Evolutionary conservation across 2,113 vertebrate genomes (phyloP).

Genomic region (Boulengeromyrus knoepffleri): DNA sequence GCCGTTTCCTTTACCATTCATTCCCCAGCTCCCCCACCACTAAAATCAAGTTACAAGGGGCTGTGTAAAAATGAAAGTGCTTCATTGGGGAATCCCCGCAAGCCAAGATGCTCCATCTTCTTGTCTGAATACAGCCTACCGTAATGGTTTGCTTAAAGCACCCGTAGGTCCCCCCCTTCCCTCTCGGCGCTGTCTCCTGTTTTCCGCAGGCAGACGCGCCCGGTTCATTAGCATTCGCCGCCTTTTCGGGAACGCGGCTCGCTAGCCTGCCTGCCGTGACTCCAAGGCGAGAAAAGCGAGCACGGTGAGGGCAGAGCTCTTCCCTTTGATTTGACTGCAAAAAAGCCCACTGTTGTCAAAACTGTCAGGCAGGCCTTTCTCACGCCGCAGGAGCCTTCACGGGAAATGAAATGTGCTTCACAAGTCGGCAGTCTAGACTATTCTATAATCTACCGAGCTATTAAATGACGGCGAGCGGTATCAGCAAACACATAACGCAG

Average conservation of each 20-base stretch:
- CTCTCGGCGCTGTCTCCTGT: constrained; percentile 42
- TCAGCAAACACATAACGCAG: background rate
- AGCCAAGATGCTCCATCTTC: constrained; percentile 33
- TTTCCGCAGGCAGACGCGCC: constrained; percentile 52
- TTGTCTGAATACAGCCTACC: constrained; percentile 43
- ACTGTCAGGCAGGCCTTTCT: constrained; percentile 1
- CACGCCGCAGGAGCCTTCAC: background rate
- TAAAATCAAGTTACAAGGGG: constrained; percentile 8
- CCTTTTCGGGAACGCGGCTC: constrained; percentile 57
- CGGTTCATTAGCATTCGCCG: constrained; percentile 69
- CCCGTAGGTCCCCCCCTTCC: constrained; percentile 33
- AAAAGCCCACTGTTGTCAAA: background rate
- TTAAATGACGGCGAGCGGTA: background rate
- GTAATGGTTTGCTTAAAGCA: constrained; percentile 48
- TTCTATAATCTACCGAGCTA: background rate
- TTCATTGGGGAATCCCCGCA: constrained; percentile 32
- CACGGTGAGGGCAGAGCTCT: background rate
- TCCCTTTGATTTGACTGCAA: background rate
- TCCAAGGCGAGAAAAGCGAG: constrained; percentile 24
- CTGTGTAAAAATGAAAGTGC: constrained; percentile 20
- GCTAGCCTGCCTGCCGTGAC: constrained; percentile 48
- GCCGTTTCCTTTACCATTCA: background rate
- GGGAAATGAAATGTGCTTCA: background rate
- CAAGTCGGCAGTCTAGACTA: background rate
- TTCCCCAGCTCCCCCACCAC: constrained; percentile 4